Conservation (phyloP, 2,888 invertebrate species). For the Habrosyne pyritoides region DNA sequence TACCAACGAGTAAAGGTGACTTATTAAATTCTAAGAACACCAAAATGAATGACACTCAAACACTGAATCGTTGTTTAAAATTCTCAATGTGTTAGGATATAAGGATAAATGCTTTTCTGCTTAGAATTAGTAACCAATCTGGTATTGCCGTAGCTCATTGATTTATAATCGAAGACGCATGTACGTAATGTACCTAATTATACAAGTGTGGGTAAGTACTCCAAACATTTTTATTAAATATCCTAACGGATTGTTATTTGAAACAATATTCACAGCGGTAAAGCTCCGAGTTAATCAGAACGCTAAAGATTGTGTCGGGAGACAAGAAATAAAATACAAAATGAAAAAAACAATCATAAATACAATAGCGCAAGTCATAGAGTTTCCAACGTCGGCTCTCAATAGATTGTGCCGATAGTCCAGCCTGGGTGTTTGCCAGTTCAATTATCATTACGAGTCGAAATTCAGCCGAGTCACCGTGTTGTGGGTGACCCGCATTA, state of each 20-base stretch:
- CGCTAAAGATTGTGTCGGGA: slow-evolving; percentile 81
- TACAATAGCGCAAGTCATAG: slow-evolving; percentile 81
- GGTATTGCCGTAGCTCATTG: neutral
- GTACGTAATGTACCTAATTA: neutral
- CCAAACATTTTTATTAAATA: slow-evolving; percentile 53
- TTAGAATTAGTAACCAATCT: neutral
- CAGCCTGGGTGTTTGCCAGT: slow-evolving; percentile 82
- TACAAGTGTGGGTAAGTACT: slow-evolving; percentile 20
- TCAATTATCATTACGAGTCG: slow-evolving; percentile 81
- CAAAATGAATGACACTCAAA: neutral
- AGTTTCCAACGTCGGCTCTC: slow-evolving; percentile 70
- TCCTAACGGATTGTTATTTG: slow-evolving; percentile 53
- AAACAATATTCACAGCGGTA: slow-evolving; percentile 80
- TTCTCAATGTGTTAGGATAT: slow-evolving; percentile 1
- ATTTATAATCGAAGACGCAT: neutral
- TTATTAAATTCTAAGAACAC: neutral
- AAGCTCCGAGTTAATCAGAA: slow-evolving; percentile 80
- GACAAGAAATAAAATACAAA: slow-evolving; percentile 70
- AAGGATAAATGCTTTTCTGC: slow-evolving; percentile 6
- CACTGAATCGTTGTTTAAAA: neutral
- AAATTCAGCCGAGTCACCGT: slow-evolving; percentile 75
- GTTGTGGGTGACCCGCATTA: slow-evolving; percentile 83
- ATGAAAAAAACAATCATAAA: slow-evolving; percentile 75
- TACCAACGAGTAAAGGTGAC: neutral
- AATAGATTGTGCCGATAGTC: slow-evolving; percentile 75